Percentiles rank a stretch among this genome's conserved stretches.
phyloP scores from a whole-genome alignment of 2,797 vertebrate genomes.

The Yasuhikotakia modesta region DNA sequence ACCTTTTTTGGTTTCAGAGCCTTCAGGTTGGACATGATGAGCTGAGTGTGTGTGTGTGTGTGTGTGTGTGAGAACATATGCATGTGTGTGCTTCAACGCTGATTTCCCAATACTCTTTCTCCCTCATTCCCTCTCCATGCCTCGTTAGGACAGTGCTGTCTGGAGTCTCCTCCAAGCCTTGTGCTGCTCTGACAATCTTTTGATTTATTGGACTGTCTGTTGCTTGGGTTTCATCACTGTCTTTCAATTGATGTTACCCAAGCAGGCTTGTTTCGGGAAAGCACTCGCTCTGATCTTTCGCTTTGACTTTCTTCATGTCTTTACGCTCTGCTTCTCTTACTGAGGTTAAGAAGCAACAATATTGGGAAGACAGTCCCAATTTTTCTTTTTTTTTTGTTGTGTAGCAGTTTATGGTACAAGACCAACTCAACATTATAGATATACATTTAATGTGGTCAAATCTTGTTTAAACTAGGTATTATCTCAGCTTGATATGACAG shows the following conservation, averaged over 20 bases:
- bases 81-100: constrained; percentile 14
- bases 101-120: constrained; percentile 19
- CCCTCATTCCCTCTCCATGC: constrained; percentile 17
- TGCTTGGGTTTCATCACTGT: constrained; percentile 54
- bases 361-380: neutral
- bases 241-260: constrained; percentile 56
- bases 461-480: no score
- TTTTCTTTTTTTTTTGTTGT: neutral
- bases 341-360: constrained; percentile 24
- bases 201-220: constrained; percentile 60
- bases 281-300: constrained; percentile 31
- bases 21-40: constrained; percentile 28
- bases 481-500: no score
- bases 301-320: constrained; percentile 32
- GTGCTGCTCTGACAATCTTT: constrained; percentile 50
- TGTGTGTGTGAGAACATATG: constrained; percentile 7
- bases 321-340: constrained; percentile 14
- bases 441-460: neutral
- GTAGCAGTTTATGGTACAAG: neutral
- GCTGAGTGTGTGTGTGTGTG: constrained; percentile 16
- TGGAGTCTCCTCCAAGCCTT: constrained; percentile 39
- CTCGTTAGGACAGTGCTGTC: constrained; percentile 49
- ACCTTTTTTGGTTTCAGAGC: constrained; percentile 34
- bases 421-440: neutral
- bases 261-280: constrained; percentile 41